Conservation (phyloP, 1,140 invertebrate genomes). For the Drosophila melanica region DNA sequence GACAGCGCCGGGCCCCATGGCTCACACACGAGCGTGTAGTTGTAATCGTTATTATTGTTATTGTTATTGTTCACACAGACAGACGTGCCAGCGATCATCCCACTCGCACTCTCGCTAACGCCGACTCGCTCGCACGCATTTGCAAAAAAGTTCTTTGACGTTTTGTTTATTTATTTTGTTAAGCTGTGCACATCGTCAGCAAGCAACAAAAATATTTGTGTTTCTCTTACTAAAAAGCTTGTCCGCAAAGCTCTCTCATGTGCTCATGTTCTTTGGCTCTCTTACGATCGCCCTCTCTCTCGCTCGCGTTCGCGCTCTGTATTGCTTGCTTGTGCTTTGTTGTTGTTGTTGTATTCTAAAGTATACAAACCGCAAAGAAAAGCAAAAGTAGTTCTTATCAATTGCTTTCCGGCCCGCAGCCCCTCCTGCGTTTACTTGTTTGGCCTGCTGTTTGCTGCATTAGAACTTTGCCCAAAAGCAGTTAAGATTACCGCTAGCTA, state of each 20-base stretch:
- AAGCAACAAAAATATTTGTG: background rate
- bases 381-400: constrained; percentile 76
- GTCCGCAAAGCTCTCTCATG: constrained; percentile 22
- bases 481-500: constrained; percentile 63
- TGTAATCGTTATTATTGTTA: constrained; percentile 75
- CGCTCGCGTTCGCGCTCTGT: background rate
- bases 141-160: constrained; percentile 81
- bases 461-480: constrained; percentile 69
- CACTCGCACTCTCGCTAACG: constrained; percentile 13
- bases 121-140: constrained; percentile 55
- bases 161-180: constrained; percentile 82
- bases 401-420: constrained; percentile 23
- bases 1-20: constrained; percentile 53
- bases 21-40: constrained; percentile 30
- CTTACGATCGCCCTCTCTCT: background rate
- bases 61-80: constrained; percentile 34
- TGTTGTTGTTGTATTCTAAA: constrained; percentile 14
- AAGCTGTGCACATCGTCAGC: constrained; percentile 50
- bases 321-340: background rate
- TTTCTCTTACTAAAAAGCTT: constrained; percentile 40
- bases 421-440: background rate
- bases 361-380: constrained; percentile 48
- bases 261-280: constrained; percentile 9
- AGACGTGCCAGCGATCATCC: constrained; percentile 17
- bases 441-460: constrained; percentile 8